Percentiles rank a stretch among this genome's conserved stretches.
These are phyloP conservation scores for Cynaeus angustus DNA, from an alignment of 2,888 invertebrate species.

Conservation along the genomic window DNA sequence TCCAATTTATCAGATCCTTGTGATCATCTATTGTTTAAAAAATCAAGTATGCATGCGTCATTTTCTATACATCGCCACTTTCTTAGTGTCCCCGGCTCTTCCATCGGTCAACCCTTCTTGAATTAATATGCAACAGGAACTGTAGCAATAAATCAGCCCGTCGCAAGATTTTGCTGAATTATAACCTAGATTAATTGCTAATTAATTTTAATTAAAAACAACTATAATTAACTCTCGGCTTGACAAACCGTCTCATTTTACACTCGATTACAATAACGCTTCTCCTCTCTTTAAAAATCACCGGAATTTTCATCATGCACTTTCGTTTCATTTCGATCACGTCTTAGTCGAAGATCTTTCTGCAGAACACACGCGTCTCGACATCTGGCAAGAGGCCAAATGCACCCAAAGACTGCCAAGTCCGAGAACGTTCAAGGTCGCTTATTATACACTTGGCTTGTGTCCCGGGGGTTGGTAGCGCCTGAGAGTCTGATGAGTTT, in stretches of 20 bases:
- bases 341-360: slow-evolving; percentile 10
- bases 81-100: no score
- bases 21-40: no score
- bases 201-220: slow-evolving; percentile 63
- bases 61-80: no score
- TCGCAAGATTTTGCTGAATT: slow-evolving; percentile 44
- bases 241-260: slow-evolving; percentile 40
- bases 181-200: slow-evolving; percentile 58
- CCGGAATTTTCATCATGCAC: no score
- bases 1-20: no score
- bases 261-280: slow-evolving; percentile 30
- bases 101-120: background rate
- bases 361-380: slow-evolving; percentile 29
- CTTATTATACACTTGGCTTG: slow-evolving; percentile 21
- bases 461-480: slow-evolving; percentile 14
- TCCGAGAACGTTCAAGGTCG: slow-evolving; percentile 41
- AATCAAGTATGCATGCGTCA: no score
- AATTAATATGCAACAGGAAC: slow-evolving; percentile 42
- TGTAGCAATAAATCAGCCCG: slow-evolving; percentile 35
- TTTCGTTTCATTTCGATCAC: background rate
- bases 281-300: background rate
- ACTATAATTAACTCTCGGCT: slow-evolving; percentile 56
- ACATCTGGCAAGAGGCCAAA: slow-evolving; percentile 45
- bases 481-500: slow-evolving; percentile 11
- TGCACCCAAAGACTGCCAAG: slow-evolving; percentile 44